Percentiles rank a stretch among this genome's conserved stretches.
Evolutionary conservation across 2,113 vertebrate genomes (phyloP).

Genomic region (Piliocolobus tephrosceles): DNA sequence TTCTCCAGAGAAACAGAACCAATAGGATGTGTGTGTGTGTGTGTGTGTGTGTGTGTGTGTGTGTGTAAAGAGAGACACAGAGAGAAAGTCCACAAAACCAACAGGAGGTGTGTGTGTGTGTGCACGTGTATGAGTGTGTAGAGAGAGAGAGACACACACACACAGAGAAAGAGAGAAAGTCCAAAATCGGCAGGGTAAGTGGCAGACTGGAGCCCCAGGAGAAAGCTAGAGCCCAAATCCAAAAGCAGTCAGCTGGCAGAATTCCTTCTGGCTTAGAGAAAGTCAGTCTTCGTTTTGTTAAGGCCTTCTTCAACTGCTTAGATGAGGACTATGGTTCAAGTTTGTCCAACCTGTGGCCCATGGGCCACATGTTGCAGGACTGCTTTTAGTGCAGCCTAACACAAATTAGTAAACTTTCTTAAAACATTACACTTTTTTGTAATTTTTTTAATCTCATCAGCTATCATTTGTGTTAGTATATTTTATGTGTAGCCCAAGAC

Average conservation of each 20-base stretch:
- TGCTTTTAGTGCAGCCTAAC: no score
- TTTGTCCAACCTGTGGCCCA: no score
- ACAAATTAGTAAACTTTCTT: no score
- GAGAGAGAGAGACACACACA: rapidly evolving
- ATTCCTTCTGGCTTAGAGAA: not conserved
- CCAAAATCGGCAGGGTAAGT: not conserved
- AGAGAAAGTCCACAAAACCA: not conserved
- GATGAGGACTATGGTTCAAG: not conserved
- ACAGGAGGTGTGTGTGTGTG: not conserved
- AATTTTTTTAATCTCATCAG: no score
- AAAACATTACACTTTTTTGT: no score
- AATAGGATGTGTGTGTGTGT: no score
- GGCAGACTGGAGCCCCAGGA: not conserved
- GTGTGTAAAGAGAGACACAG: no score
- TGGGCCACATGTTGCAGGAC: no score
- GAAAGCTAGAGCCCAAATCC: not conserved
- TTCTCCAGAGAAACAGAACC: not conserved
- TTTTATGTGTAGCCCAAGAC: no score
- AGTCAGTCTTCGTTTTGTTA: not conserved
- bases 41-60: no score
- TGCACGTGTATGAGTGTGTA: no score
- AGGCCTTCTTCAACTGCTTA: not conserved
- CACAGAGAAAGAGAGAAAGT: not conserved
- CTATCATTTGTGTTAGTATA: no score
- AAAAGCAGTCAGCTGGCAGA: not conserved